A percentile compares a stretch with the other conserved stretches of the same genome.
These are phyloP conservation scores for Eretmocerus hayati DNA, from an alignment of 2,888 invertebrate genomes.

Conservation along the genomic window DNA sequence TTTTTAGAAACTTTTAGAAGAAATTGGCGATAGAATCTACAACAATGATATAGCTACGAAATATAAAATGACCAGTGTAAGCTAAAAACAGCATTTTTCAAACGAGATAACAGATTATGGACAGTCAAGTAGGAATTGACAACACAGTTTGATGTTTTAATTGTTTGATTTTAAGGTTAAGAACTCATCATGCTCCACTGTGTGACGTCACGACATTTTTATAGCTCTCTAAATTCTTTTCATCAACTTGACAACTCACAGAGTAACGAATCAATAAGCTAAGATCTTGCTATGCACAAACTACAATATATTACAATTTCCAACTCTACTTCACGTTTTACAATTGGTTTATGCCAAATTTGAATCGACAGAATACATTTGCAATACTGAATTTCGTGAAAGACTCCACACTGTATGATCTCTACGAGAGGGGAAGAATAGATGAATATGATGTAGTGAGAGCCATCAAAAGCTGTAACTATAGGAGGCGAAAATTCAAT, in stretches of 20 bases:
- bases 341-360: neutral
- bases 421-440: conserved; percentile 18
- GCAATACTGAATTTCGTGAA: conserved; percentile 14
- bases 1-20: conserved; percentile 3
- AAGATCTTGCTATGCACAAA: conserved; percentile 12
- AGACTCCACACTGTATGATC: conserved; percentile 10
- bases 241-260: conserved; percentile 15
- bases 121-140: too few relatives aligned
- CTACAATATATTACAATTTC: neutral
- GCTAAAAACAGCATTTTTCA: conserved; percentile 33
- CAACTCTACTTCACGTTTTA: conserved; percentile 11
- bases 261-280: conserved; percentile 4
- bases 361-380: conserved; percentile 6
- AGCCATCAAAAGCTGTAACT: conserved; percentile 19
- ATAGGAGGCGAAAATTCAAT: conserved; percentile 13
- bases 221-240: conserved; percentile 43
- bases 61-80: conserved; percentile 29
- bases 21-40: conserved; percentile 29
- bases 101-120: too few relatives aligned
- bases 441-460: conserved; percentile 15
- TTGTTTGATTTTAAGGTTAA: conserved; percentile 14
- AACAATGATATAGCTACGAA: conserved; percentile 33
- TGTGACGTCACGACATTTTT: conserved; percentile 44
- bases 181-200: conserved; percentile 43
- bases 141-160: conserved; percentile 13